Base-by-base conservation (phyloP, 1,140 invertebrate genomes). In the Probaryconus sp. region DNA sequence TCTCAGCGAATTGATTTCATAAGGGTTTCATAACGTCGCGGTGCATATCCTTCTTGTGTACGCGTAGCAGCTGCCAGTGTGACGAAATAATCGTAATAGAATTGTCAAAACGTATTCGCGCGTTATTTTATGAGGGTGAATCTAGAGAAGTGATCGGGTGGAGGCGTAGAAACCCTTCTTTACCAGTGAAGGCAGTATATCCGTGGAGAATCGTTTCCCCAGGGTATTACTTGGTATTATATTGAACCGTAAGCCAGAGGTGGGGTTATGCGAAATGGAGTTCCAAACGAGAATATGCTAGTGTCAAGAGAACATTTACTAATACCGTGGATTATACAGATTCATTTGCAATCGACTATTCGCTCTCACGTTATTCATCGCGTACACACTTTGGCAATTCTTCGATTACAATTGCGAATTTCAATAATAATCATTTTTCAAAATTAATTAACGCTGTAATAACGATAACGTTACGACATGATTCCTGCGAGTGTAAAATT, bases 51-150 rank as follows among this genome's bases (percentile, higher is more conserved):
- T n/a, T n/a, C 48, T 37, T 43, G 60, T 65, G 14, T 73, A 68
- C 53, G 51, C 45, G 77, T 55, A 82, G 79, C 83, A 83, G 83
- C 82, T 83, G 83, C 68, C 72, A 73, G 75, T 77, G 78, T 79
- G 81, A 80, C 68, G 77, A 83, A 83, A 85, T 85, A 86, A 86
- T 86, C 83, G 82, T 81, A 85, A 86, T 86, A 84, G 83, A 86
- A 86, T 86, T 85, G 84, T 86, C 84, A 86, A 86, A 86, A 86
- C 74, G 84, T 84, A 85, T 79, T 84, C 82, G 80, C 68, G 81
- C 79, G 82, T 86, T 86, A 84, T 84, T 86, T 86, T 83, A 85
- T 78, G 81, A 82, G 83, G 79, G 79, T 81, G 81, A 82, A 82
- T 79, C 76, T 75, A 77, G 76, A 77, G 79, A 76, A 78, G 71